phyloP scores from a whole-genome alignment of 2,113 vertebrate genomes.

The Parus major region DNA sequence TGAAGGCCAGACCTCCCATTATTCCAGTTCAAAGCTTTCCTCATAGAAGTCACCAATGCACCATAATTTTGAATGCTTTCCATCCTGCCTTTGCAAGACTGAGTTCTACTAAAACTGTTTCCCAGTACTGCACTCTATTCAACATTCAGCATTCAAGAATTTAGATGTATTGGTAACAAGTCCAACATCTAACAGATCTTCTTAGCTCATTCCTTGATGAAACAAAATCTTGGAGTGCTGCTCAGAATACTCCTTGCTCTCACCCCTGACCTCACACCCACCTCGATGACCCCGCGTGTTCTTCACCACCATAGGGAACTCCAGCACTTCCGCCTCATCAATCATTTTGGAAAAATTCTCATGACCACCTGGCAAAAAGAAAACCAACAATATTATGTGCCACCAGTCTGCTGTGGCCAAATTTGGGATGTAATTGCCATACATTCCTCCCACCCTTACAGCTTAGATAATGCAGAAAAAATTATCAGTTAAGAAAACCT shows the following conservation, averaged over 20 bases:
- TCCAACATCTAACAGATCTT: background rate
- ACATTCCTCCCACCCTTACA: background rate
- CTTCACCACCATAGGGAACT: constrained; percentile 86
- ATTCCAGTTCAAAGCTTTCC: background rate
- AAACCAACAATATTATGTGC: constrained; percentile 54
- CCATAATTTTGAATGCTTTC: background rate
- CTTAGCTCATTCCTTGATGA: background rate
- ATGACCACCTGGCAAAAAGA: constrained; percentile 78
- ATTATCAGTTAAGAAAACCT: background rate
- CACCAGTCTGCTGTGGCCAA: background rate
- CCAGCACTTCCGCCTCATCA: constrained; percentile 83
- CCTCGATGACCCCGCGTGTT: constrained; percentile 84
- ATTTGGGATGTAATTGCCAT: background rate
- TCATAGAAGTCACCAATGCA: background rate
- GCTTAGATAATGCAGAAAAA: background rate
- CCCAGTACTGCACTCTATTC: background rate
- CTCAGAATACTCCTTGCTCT: background rate
- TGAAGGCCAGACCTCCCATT: background rate
- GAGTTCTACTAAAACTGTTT: background rate
- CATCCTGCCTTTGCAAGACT: background rate
- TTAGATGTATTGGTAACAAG: background rate
- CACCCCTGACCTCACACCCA: constrained; percentile 57
- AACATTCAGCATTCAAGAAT: background rate
- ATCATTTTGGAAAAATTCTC: constrained; percentile 88
- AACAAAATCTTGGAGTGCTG: background rate